These are phyloP conservation scores for Chinchilla lanigera DNA, from an alignment of 2,113 vertebrate species.

Conservation along the genomic window DNA sequence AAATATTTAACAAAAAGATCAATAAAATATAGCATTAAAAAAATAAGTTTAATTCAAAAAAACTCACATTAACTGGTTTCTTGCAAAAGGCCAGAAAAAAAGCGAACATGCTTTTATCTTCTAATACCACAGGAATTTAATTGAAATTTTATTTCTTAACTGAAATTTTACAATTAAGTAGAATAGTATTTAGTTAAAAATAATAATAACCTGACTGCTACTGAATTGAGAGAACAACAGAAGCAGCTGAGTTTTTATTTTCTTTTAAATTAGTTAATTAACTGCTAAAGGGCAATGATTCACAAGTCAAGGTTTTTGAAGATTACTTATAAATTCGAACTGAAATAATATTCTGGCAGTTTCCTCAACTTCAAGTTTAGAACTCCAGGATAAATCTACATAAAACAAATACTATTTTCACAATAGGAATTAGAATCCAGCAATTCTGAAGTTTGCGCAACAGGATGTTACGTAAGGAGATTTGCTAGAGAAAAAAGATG, in stretches of 20 bases:
- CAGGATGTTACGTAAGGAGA: neutral
- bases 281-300: neutral
- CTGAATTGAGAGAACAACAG: conserved; percentile 12
- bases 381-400: conserved; percentile 36
- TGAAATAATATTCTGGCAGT: conserved; percentile 36
- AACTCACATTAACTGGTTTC: neutral
- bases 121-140: neutral
- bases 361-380: conserved; percentile 13
- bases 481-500: neutral
- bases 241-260: neutral
- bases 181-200: neutral
- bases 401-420: conserved; percentile 46
- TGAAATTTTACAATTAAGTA: conserved; percentile 31
- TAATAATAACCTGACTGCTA: neutral
- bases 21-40: neutral
- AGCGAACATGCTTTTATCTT: conserved; percentile 17
- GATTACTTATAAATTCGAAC: conserved; percentile 14
- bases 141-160: conserved; percentile 17
- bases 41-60: neutral
- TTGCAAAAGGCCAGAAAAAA: conserved; percentile 25
- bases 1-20: conserved; percentile 22
- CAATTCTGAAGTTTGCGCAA: neutral
- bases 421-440: neutral
- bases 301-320: conserved; percentile 6
- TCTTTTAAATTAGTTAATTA: conserved; percentile 42